A percentile compares a stretch with the other conserved stretches of the same genome.
Evolutionary conservation across 2,888 invertebrate species (phyloP).

Genomic region (Diaphora mendica): DNA sequence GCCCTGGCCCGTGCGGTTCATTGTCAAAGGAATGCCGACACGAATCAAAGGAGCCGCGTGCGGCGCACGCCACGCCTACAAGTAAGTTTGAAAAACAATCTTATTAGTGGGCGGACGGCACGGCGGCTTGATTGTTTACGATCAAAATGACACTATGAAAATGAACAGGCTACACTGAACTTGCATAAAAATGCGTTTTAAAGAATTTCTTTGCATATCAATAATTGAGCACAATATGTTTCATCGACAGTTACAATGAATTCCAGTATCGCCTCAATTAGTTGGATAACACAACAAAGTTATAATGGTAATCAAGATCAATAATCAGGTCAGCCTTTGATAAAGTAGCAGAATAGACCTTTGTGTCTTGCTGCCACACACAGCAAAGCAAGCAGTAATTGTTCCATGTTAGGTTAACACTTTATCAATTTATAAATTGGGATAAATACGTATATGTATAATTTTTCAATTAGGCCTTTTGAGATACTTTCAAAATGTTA

Average conservation of each 20-base stretch:
- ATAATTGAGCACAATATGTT: neutral
- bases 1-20: no score
- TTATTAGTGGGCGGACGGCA: no score
- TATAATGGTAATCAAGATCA: slow-evolving; percentile 22
- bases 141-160: no score
- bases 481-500: no score
- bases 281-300: slow-evolving; percentile 29
- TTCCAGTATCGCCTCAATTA: slow-evolving; percentile 34
- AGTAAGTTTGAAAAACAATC: no score
- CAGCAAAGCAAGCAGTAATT: slow-evolving; percentile 45
- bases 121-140: no score
- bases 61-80: no score
- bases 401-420: slow-evolving; percentile 52
- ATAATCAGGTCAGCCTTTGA: slow-evolving; percentile 15
- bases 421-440: slow-evolving; percentile 42
- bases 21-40: no score
- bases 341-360: slow-evolving; percentile 27
- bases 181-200: neutral
- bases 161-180: no score
- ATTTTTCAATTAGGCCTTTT: no score
- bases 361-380: slow-evolving; percentile 35
- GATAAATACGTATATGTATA: neutral
- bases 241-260: slow-evolving; percentile 30
- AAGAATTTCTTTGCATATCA: neutral
- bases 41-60: no score